These are phyloP conservation scores for Pristionchus pacificus DNA, from an alignment of 1,140 invertebrate genomes.

Conservation along the genomic window DNA sequence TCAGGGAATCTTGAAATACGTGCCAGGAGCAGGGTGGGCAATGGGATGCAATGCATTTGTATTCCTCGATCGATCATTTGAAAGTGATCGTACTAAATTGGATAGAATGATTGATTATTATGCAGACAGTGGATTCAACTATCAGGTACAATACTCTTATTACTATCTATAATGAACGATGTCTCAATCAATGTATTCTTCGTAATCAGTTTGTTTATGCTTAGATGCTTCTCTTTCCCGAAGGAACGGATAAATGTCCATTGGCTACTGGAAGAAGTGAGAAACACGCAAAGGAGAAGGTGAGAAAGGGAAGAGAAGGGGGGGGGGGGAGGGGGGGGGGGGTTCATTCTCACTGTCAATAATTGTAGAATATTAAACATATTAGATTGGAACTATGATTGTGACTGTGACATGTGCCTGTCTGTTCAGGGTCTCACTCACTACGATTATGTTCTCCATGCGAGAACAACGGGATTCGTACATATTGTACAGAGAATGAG, in stretches of 20 bases:
- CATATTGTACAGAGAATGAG: conserved; percentile 69
- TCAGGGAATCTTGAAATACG: conserved; percentile 71
- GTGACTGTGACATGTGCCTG: no score
- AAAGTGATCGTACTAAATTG: conserved; percentile 70
- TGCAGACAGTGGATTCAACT: conserved; percentile 63
- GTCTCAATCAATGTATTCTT: no score
- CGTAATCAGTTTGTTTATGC: no score
- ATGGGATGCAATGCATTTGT: conserved; percentile 75
- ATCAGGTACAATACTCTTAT: conserved; percentile 52
- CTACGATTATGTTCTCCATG: conserved; percentile 76
- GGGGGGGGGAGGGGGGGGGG: no score
- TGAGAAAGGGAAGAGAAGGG: neutral
- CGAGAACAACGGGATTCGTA: conserved; percentile 77
- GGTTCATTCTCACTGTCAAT: no score
- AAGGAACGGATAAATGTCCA: conserved; percentile 79
- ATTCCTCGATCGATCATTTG: conserved; percentile 77
- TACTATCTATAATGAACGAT: conserved; percentile 6
- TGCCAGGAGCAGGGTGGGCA: conserved; percentile 73
- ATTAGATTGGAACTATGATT: no score
- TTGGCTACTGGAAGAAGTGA: conserved; percentile 71
- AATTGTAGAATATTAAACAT: no score
- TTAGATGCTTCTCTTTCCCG: conserved; percentile 78
- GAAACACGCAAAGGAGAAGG: conserved; percentile 69
- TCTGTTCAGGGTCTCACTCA: conserved; percentile 61
- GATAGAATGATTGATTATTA: conserved; percentile 72